A percentile compares a stretch with the other conserved stretches of the same genome.
These are phyloP conservation scores for Cavia aperea DNA, from an alignment of 2,113 vertebrate genomes.

Conservation along the genomic window DNA sequence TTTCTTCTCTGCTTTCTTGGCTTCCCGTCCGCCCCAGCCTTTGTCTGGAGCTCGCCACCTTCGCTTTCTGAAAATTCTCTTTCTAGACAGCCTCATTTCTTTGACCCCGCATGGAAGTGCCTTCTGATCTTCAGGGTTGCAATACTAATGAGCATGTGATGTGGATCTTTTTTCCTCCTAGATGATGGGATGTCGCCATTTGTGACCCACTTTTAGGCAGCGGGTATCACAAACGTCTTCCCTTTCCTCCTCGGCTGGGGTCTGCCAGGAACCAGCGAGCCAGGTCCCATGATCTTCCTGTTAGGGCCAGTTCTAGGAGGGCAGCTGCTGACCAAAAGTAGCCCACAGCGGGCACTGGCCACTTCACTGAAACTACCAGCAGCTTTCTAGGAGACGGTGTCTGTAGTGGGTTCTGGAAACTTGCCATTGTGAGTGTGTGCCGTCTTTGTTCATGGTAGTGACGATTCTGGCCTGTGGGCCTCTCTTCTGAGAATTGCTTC, in stretches of 20 bases:
- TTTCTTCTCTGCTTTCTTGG: background rate
- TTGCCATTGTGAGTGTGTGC: background rate
- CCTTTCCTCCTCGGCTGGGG: fast-evolving
- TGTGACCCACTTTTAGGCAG: background rate
- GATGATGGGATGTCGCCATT: background rate
- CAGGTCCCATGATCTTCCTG: too few species aligned
- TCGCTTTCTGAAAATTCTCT: background rate
- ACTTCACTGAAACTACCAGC: background rate
- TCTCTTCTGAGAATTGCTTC: background rate
- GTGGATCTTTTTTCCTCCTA: background rate
- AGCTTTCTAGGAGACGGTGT: background rate
- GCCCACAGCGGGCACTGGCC: too few species aligned
- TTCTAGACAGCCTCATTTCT: background rate
- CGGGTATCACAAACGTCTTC: background rate
- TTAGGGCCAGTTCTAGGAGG: background rate
- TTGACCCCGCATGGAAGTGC: background rate
- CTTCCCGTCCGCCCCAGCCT: background rate
- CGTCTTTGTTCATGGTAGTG: background rate
- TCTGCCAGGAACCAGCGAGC: fast-evolving
- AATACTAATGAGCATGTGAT: background rate
- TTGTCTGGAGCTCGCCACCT: background rate
- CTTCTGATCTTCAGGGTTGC: background rate
- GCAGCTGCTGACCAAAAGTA: background rate
- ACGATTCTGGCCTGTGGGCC: background rate
- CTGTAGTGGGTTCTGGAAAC: background rate